Evolutionary conservation across 2,888 invertebrate genomes (phyloP), one percentile per base, ranked within the genome.

Genomic region (Punctoribates punctum): DNA sequence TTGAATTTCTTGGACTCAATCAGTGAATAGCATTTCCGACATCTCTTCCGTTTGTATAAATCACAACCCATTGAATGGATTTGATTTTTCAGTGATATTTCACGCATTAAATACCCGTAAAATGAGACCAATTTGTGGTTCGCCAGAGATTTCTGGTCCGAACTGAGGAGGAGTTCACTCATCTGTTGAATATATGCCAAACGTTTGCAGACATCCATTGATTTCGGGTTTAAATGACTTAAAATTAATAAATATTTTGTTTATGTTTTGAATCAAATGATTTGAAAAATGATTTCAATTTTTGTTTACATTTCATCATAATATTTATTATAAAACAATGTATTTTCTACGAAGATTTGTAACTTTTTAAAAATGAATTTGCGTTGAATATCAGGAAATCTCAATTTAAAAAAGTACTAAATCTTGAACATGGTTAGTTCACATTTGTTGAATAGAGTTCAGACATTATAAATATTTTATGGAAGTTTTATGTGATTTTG

Each of bases 111-210:
- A 11, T 65, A n/a, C 1, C 65, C 65, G 11, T 65, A 65, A 38
- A 65, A 29, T 65, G 65, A 65, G 38, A 65, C 65, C 38, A 65
- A 38, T 65, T 27, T 29, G 20, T 65, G 65, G 17, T 34, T 29
- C 6, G 38, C 27, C 29, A 29, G 2, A 20, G 48, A 51, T 48
- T 77, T 57, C 42, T 29, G 11, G 46, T 54, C 73, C 5, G 8
- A 51, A 13, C 6, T 13, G 25, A 51, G n/a, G 38, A 48, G 70
- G 60, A 74, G 74, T 77, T 75, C 72, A 73, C 75, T 29, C 60
- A 73, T 74, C 73, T 75, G 77, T 73, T 75, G 75, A 60, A 75
- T 62, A 65, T 34, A 27, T 46, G 74, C 54, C 23, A 54, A 15
- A 15, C 74, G 48, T 38, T 65, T 46, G 27, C 23, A 60, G 29